These are phyloP conservation scores for Ophion slaviceki DNA, from an alignment of 2,888 invertebrate genomes.

Conservation along the genomic window DNA sequence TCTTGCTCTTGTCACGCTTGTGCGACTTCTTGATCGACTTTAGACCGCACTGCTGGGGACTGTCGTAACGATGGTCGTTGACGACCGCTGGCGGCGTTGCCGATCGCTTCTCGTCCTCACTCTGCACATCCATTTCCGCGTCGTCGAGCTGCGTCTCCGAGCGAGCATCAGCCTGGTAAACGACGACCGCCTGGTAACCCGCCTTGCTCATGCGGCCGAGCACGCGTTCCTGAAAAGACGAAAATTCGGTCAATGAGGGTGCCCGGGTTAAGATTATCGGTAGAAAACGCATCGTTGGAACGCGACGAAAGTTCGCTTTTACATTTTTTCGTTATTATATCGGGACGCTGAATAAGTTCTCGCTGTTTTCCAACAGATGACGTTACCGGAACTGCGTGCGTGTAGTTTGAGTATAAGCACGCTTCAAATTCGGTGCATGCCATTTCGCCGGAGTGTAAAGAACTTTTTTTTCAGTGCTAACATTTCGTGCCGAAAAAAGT, in stretches of 20 bases:
- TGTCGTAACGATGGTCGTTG: slow-evolving; percentile 54
- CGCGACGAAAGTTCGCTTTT: too few species aligned
- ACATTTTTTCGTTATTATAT: too few species aligned
- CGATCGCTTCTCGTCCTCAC: slow-evolving; percentile 64
- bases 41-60: slow-evolving; percentile 66
- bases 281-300: background rate
- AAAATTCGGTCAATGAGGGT: slow-evolving; percentile 13
- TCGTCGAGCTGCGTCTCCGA: slow-evolving; percentile 47
- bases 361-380: too few species aligned
- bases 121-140: slow-evolving; percentile 31
- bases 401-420: too few species aligned
- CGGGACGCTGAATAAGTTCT: too few species aligned
- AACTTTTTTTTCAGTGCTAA: too few species aligned
- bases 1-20: slow-evolving; percentile 70
- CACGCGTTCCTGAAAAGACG: slow-evolving; percentile 70
- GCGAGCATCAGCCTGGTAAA: slow-evolving; percentile 28
- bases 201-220: slow-evolving; percentile 67
- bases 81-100: slow-evolving; percentile 70
- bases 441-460: too few species aligned
- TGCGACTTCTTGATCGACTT: slow-evolving; percentile 70
- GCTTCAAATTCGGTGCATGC: too few species aligned
- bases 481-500: too few species aligned
- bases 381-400: too few species aligned
- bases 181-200: slow-evolving; percentile 40
- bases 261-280: too few species aligned